Percentiles rank a stretch among this genome's conserved stretches.
phyloP scores from a whole-genome alignment of 2,113 vertebrate genomes.

The Tauraco erythrolophus region DNA sequence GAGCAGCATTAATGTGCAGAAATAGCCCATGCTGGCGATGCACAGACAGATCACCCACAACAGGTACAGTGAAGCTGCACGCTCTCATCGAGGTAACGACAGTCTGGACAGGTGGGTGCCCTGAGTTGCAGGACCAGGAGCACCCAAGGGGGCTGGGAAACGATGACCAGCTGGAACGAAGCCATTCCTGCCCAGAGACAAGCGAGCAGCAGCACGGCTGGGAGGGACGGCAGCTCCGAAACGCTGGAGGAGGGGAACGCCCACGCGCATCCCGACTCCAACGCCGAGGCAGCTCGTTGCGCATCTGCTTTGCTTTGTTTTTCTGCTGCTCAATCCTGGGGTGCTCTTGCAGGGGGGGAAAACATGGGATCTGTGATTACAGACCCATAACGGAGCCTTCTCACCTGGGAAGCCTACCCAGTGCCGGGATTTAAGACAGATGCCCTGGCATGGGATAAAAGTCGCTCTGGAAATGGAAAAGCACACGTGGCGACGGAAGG shows the following conservation, averaged over 20 bases:
- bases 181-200: neutral
- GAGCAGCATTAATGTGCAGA: too few relatives aligned
- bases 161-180: accelerated
- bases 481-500: accelerated
- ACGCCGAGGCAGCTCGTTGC: accelerated
- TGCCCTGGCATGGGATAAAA: neutral
- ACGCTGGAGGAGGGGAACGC: neutral
- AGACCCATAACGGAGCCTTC: accelerated
- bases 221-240: neutral
- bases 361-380: neutral
- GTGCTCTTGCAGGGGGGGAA: neutral
- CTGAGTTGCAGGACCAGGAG: neutral
- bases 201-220: neutral
- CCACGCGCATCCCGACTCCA: neutral
- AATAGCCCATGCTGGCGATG: too few relatives aligned
- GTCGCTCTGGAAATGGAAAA: accelerated
- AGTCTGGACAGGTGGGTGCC: too few relatives aligned
- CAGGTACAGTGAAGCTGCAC: too few relatives aligned
- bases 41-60: too few relatives aligned
- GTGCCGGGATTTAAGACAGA: accelerated
- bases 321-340: neutral
- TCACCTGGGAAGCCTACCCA: accelerated
- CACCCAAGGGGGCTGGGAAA: neutral
- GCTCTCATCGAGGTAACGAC: too few relatives aligned
- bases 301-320: accelerated